phyloP scores from a whole-genome alignment of 2,888 invertebrate species.

The Plebejus argus region DNA sequence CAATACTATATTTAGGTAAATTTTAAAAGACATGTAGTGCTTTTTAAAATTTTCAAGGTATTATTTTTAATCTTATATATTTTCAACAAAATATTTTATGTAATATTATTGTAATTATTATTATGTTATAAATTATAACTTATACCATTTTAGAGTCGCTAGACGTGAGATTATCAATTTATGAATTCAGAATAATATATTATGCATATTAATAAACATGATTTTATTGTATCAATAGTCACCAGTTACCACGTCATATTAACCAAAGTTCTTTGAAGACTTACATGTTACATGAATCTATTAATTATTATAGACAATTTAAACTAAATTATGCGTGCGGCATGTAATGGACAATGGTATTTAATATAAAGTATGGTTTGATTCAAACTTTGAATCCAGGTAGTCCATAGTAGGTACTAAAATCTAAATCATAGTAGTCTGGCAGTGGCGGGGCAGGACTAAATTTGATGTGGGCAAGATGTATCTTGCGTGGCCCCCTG shows the following conservation, averaged over 20 bases:
- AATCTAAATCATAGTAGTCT: no score
- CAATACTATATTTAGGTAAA: background rate
- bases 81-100: background rate
- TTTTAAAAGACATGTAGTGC: constrained; percentile 9
- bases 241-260: background rate
- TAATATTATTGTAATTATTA: background rate
- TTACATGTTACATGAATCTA: no score
- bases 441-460: no score
- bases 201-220: background rate
- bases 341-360: no score
- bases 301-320: no score
- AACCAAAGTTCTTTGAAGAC: no score
- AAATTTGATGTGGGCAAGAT: no score
- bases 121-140: background rate
- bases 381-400: no score
- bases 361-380: no score
- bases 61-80: constrained; percentile 38
- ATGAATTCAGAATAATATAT: constrained; percentile 7
- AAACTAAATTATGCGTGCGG: no score
- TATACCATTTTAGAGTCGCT: background rate
- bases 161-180: constrained; percentile 30
- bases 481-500: no score
- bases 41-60: constrained; percentile 15
- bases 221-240: constrained; percentile 10
- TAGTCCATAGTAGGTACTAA: no score